These are phyloP conservation scores for Linurgus olivaceus DNA, from an alignment of 2,797 vertebrate genomes.

Conservation along the genomic window DNA sequence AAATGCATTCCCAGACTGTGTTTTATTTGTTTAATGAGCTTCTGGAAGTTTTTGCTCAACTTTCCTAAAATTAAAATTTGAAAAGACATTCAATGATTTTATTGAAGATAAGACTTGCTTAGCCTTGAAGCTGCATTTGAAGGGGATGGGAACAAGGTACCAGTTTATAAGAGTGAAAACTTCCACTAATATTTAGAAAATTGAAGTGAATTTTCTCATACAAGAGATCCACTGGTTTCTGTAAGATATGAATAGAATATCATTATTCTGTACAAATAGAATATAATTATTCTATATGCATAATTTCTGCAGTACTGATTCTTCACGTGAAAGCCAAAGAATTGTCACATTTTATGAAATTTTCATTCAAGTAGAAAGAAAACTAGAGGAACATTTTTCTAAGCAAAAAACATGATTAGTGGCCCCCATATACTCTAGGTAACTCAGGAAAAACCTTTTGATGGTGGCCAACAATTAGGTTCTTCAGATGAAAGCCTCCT, in stretches of 20 bases:
- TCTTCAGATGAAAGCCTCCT: neutral
- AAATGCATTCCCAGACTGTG: neutral
- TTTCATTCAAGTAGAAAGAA: neutral
- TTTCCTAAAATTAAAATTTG: neutral
- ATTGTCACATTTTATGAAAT: neutral
- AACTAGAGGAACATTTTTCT: neutral
- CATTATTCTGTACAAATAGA: neutral
- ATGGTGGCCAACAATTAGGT: neutral
- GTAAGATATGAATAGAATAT: neutral
- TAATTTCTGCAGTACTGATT: neutral
- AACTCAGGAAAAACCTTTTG: neutral
- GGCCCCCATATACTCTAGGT: neutral
- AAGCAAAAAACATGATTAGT: neutral
- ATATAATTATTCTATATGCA: accelerated
- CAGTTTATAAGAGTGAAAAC: neutral
- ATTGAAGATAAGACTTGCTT: neutral
- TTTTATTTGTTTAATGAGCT: neutral
- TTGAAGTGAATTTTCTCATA: neutral
- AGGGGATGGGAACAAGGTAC: neutral
- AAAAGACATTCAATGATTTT: neutral
- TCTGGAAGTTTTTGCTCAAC: neutral
- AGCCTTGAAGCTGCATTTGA: neutral
- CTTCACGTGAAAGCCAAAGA: neutral
- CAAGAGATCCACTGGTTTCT: neutral
- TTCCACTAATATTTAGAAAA: neutral